Percentiles rank a stretch among this genome's conserved stretches.
phyloP scores from a whole-genome alignment of 1,140 invertebrate species.

The Neomicropteryx cornuta region DNA sequence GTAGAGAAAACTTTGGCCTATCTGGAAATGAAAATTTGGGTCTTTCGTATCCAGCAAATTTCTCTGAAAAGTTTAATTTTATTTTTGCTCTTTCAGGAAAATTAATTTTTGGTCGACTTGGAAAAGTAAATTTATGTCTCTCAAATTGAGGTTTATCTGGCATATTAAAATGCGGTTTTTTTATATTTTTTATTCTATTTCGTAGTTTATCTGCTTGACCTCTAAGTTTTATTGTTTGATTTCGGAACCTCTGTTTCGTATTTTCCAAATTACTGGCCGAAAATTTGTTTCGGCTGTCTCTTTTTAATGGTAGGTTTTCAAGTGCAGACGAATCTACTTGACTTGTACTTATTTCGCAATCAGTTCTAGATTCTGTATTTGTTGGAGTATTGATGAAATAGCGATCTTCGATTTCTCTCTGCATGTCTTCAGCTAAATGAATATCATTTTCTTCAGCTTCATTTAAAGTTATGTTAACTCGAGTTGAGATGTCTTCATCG shows the following conservation, averaged over 20 bases:
- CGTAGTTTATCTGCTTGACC: constrained; percentile 47
- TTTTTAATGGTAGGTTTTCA: constrained; percentile 48
- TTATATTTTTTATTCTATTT: constrained; percentile 46
- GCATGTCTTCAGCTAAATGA: constrained; percentile 30
- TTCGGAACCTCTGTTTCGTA: constrained; percentile 41
- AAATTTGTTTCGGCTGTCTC: constrained; percentile 42
- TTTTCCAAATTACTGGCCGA: constrained; percentile 28
- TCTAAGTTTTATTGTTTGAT: constrained; percentile 44
- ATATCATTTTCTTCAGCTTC: constrained; percentile 34
- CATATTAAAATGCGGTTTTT: constrained; percentile 40
- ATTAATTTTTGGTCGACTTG: constrained; percentile 44
- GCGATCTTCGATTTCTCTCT: constrained; percentile 44
- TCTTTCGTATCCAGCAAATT: constrained; percentile 27
- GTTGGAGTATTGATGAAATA: constrained; percentile 40
- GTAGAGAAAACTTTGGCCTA: constrained; percentile 40
- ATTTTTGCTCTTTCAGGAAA: constrained; percentile 39
- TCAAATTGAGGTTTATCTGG: constrained; percentile 39
- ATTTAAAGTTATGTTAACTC: constrained; percentile 21
- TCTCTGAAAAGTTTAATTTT: constrained; percentile 36
- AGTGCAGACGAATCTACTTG: constrained; percentile 53
- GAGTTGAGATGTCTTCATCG: too few relatives aligned
- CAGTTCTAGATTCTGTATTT: constrained; percentile 46
- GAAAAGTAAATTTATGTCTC: constrained; percentile 41
- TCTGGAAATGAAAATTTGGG: constrained; percentile 45
- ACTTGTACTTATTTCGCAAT: constrained; percentile 54